Evolutionary conservation across 2,797 vertebrate genomes (phyloP), one percentile per base, ranked within the genome.

Genomic region (Sebastes steindachneri): DNA sequence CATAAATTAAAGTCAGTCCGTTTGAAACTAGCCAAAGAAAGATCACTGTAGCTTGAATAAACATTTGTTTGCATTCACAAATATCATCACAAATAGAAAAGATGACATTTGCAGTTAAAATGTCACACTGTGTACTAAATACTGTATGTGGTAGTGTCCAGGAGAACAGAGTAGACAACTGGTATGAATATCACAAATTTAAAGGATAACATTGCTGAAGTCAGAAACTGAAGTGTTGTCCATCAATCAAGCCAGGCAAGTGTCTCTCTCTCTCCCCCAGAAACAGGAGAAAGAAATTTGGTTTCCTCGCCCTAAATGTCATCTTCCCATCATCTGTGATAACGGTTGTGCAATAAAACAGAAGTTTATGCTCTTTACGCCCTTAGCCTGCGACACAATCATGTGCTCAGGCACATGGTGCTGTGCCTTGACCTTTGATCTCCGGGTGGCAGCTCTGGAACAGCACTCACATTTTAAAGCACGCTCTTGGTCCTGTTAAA

Each of bases 401-500:
- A 92, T 89, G 89, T 87, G 86, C 83, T 83, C 8, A 35, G n/a
- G 58, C 90, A 92, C 88, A 90, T 85, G 86, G 66, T 74, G 83
- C 60, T 87, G 82, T 82, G 83, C 93, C 80, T 94, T 95, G 93
- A 89, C 94, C 95, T 94, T 95, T 95, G 92, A 81, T 90, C 90
- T 68, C 45, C 85, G 82, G 83, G 86, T 86, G 88, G 86, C 85
- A 88, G 86, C 85, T 89, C 60, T 68, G 28, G 68, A 84, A 80
- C 80, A 77, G 59, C 75, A 79, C 81, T 95, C 92, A 92, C 90
- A 93, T 95, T 94, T 94, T 77, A 88, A 82, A 78, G 75, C 89
- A 91, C 25, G 79, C 64, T 84, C 41, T 75, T 51, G 55, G 31
- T 82, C 33, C 83, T 71, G 48, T 41, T 86, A 80, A 92, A 79